phyloP scores from a whole-genome alignment of 2,113 vertebrate genomes.

The Myotis brandtii region DNA sequence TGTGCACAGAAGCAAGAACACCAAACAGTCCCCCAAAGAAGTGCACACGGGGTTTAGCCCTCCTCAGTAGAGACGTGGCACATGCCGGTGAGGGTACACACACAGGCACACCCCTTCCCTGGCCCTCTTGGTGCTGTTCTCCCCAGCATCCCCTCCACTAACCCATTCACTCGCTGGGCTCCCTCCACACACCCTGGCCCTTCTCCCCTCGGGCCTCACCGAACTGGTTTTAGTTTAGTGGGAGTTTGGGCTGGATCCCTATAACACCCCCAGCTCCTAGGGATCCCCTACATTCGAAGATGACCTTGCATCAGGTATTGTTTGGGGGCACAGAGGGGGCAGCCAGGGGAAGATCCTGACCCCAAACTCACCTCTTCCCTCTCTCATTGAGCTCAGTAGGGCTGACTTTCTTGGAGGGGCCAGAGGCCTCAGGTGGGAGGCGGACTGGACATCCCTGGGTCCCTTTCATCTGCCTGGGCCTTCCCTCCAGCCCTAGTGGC shows the following conservation, averaged over 20 bases:
- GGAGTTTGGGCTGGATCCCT: not conserved
- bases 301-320: not conserved
- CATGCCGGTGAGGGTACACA: not conserved
- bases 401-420: not conserved
- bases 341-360: not conserved
- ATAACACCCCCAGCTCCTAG: not conserved
- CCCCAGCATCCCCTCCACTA: not conserved
- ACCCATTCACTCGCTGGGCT: not conserved
- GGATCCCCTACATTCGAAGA: not conserved
- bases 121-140: not conserved
- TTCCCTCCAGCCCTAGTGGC: not conserved
- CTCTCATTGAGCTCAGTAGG: not conserved
- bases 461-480: not conserved
- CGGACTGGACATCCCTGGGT: not conserved
- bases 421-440: not conserved
- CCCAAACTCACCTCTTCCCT: not conserved
- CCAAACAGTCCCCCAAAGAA: not conserved
- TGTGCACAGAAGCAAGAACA: not conserved
- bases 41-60: not conserved
- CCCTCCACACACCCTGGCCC: not conserved
- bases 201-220: not conserved
- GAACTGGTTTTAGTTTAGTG: not conserved
- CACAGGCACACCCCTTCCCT: not conserved
- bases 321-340: not conserved
- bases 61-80: not conserved